Conservation (phyloP, 2,113 vertebrate species). For the Oophaga pumilio region DNA sequence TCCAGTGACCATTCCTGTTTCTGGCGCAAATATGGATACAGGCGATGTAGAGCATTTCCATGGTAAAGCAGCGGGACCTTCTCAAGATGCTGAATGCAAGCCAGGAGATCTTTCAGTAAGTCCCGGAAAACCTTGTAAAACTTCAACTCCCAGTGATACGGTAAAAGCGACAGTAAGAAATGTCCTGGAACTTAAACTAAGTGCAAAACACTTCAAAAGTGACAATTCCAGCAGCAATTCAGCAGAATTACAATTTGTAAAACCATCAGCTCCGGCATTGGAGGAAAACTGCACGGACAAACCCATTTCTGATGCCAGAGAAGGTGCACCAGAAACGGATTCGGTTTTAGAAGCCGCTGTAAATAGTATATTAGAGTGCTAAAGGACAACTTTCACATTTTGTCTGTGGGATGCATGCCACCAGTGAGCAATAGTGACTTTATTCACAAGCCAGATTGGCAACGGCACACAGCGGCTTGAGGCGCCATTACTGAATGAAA, state of each 20-base stretch:
- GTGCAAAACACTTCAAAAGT: conserved; percentile 74
- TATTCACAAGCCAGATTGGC: conserved; percentile 70
- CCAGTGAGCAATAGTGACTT: conserved; percentile 78
- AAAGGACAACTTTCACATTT: conserved; percentile 71
- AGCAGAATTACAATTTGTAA: conserved; percentile 74
- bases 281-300: conserved; percentile 80
- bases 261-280: conserved; percentile 75
- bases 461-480: conserved; percentile 74
- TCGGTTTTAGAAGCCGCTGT: conserved; percentile 98
- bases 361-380: conserved; percentile 99
- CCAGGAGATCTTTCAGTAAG: conserved; percentile 71
- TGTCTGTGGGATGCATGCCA: conserved; percentile 68
- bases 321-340: conserved; percentile 86
- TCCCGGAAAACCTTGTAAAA: conserved; percentile 69
- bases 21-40: conserved; percentile 67
- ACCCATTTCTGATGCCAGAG: conserved; percentile 78
- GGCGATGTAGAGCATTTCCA: conserved; percentile 71
- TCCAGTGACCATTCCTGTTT: conserved; percentile 65
- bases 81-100: conserved; percentile 75
- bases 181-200: conserved; percentile 84
- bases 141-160: conserved; percentile 74
- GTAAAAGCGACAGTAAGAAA: conserved; percentile 84
- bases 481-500: conserved; percentile 67
- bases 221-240: conserved; percentile 68
- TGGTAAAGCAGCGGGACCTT: conserved; percentile 71